Conservation (phyloP, 2,888 invertebrate species). For the Diadromus collaris region DNA sequence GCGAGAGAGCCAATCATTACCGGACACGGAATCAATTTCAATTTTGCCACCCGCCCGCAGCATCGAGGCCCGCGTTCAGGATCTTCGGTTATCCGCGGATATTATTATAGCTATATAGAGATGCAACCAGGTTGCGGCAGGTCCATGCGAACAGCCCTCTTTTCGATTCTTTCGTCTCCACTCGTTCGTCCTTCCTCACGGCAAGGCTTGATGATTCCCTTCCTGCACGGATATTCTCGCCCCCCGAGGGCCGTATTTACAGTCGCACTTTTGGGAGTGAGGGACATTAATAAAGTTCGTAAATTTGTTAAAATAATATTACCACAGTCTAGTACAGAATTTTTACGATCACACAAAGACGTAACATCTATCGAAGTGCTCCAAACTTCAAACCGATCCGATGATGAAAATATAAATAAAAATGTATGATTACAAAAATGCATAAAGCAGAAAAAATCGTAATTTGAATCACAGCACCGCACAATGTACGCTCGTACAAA, state of each 20-base stretch:
- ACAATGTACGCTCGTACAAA: background rate
- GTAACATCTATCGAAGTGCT: background rate
- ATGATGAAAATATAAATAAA: background rate
- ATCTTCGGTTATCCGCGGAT: slow-evolving; percentile 34
- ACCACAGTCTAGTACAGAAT: background rate
- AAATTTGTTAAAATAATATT: background rate
- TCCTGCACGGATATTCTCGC: slow-evolving; percentile 19
- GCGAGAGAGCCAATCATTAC: slow-evolving; percentile 60
- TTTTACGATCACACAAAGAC: background rate
- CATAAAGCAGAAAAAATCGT: background rate
- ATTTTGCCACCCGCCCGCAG: slow-evolving; percentile 67
- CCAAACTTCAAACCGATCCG: background rate
- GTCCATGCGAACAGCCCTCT: slow-evolving; percentile 38
- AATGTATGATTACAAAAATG: background rate
- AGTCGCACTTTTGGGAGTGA: background rate
- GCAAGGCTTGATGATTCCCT: slow-evolving; percentile 46
- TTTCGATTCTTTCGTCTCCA: slow-evolving; percentile 32
- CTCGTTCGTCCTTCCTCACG: slow-evolving; percentile 45
- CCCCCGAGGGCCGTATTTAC: background rate
- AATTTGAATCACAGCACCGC: background rate
- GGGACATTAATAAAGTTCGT: background rate
- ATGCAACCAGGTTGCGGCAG: slow-evolving; percentile 55
- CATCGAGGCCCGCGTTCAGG: slow-evolving; percentile 26
- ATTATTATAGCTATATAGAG: slow-evolving; percentile 42
- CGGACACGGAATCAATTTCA: slow-evolving; percentile 74